Base-by-base conservation (phyloP, 2,797 vertebrate genomes). In the Chelon auratus region DNA sequence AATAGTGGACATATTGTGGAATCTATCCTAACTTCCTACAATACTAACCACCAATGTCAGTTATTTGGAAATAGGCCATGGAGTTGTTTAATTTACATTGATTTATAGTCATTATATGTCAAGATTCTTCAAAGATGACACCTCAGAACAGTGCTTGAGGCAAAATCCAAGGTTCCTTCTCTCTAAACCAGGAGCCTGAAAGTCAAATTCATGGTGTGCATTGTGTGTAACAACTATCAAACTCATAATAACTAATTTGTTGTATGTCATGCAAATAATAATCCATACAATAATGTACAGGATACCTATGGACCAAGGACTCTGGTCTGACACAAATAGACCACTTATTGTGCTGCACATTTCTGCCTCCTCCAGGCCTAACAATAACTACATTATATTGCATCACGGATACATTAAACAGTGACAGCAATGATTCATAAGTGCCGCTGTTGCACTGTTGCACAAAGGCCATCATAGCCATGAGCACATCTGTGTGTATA, bases 351-450 rank as follows among this genome's bases (percentile, higher is more conserved):
- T 20, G 20, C 37, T 20, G 15, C 62, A 53, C 50, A 42, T 52
- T 24, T 53, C 48, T 14, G 37, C 51, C 50, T 64, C 22, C 22
- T 62, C 33, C 45, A 22, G 60, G 26, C 59, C 30, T n/a, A 53
- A 42, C 39, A 53, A 26, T 30, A 40, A 5, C 36, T 17, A 18
- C 51, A 3, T 53, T 3, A 12, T 22, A 13, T 1, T 30, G 40
- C 2, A 40, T 24, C 50, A 42, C 24, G 13, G 15, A 6, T 53
- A 10, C 51, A 10, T 52, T 20, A 51, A 20, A 51, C 4, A 51
- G 48, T 22, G 0, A 9, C 17, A 20, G 20, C 20, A 26, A 5
- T 3, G 48, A 50, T 26, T 26, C 62, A 63, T n/a, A 24, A 12
- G 0, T 47, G 17, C 42, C 7, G 5, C 13, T 61, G 58, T 30